Conservation (phyloP, 2,888 invertebrate species). For the Siphonodentalium dalli region DNA sequence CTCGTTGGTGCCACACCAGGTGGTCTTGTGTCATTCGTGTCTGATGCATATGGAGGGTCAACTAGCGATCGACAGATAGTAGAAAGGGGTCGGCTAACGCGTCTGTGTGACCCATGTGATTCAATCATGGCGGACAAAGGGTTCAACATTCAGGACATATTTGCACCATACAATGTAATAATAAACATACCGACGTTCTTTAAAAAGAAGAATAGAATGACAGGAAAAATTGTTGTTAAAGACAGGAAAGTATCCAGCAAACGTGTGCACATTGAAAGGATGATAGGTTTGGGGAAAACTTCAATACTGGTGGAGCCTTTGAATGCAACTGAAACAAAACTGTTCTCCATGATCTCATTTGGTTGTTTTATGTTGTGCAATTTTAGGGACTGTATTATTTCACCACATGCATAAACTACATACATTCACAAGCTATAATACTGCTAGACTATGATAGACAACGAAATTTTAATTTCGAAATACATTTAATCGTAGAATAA, state of each 20-base stretch:
- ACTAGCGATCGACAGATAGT: constrained; percentile 35
- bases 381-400: constrained; percentile 23
- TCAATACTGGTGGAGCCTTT: constrained; percentile 22
- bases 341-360: constrained; percentile 25
- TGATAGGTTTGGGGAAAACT: constrained; percentile 28
- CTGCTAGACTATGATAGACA: too few relatives aligned
- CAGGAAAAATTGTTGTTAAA: constrained; percentile 17
- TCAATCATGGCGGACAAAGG: constrained; percentile 32
- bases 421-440: too few relatives aligned
- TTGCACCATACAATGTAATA: constrained; percentile 19
- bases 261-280: constrained; percentile 25
- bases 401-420: constrained; percentile 17
- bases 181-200: constrained; percentile 34
- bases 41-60: constrained; percentile 26
- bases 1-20: constrained; percentile 30
- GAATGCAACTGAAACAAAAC: constrained; percentile 22
- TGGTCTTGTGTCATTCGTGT: constrained; percentile 24
- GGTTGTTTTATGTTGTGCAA: constrained; percentile 31
- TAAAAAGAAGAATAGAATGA: constrained; percentile 26
- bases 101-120: constrained; percentile 26
- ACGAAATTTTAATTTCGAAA: too few relatives aligned
- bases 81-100: constrained; percentile 20
- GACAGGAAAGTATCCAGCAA: constrained; percentile 33
- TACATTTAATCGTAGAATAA: too few relatives aligned
- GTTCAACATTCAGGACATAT: constrained; percentile 34